Conservation (phyloP, 2,113 vertebrate species). For the Glareola pratincola region DNA sequence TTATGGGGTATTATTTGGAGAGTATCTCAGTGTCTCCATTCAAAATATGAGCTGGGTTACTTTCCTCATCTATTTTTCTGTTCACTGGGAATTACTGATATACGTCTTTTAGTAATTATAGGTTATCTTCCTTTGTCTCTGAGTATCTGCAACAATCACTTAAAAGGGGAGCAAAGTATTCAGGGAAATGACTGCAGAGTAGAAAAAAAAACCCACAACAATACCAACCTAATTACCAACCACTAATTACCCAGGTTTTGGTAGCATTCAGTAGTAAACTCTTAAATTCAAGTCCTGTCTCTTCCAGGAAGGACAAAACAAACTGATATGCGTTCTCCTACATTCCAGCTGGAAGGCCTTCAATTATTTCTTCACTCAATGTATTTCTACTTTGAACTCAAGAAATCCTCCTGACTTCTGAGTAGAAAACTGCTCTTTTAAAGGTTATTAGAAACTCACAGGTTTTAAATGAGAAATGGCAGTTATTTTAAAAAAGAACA, state of each 20-base stretch:
- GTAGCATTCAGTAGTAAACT: background rate
- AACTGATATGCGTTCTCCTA: background rate
- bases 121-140: background rate
- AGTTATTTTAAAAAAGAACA: background rate
- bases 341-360: background rate
- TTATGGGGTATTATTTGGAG: background rate
- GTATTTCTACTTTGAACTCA: background rate
- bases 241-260: background rate
- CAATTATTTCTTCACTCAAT: background rate
- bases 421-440: background rate
- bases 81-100: background rate
- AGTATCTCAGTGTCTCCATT: background rate
- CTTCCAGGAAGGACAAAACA: background rate
- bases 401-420: background rate
- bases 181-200: background rate
- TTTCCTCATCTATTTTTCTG: background rate
- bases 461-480: background rate
- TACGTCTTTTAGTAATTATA: background rate
- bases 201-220: rapidly evolving
- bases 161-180: background rate
- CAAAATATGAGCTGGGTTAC: background rate
- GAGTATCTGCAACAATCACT: background rate
- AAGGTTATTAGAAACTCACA: background rate
- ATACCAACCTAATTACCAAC: background rate
- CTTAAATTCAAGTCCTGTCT: background rate